These are phyloP conservation scores for Bubo blakistoni DNA, from an alignment of 2,113 vertebrate genomes.

Conservation along the genomic window DNA sequence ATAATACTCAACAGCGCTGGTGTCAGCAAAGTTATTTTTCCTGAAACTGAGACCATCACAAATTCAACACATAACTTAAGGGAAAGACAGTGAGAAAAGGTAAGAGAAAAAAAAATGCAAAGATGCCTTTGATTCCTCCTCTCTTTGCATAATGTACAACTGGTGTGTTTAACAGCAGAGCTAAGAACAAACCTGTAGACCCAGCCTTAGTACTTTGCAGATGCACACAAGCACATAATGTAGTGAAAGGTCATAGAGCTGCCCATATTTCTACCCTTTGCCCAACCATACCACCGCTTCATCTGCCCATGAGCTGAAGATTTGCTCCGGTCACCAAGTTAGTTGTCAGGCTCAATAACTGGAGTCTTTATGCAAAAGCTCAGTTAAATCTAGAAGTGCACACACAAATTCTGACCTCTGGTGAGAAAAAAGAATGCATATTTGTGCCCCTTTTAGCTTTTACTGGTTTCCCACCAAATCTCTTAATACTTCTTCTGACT, in stretches of 20 bases:
- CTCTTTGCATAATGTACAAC: not conserved
- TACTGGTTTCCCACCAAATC: slow-evolving; percentile 35
- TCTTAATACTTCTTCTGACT: not conserved
- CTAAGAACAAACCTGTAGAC: not conserved
- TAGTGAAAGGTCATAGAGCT: not conserved
- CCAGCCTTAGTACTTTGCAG: not conserved
- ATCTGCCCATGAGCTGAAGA: not conserved
- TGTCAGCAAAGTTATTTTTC: not conserved
- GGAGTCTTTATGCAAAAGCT: not conserved
- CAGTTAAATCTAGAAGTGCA: not conserved
- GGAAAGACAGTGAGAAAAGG: not conserved
- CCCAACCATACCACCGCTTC: not conserved
- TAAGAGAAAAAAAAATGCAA: not conserved
- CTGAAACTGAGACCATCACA: not conserved
- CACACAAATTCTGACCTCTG: not conserved
- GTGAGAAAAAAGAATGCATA: not conserved
- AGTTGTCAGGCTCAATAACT: not conserved
- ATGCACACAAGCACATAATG: not conserved
- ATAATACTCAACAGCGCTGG: not conserved
- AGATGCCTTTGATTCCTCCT: not conserved
- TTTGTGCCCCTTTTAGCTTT: not conserved
- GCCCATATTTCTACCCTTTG: not conserved
- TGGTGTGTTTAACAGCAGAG: not conserved
- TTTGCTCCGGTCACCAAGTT: not conserved
- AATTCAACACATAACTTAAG: not conserved